Conservation (phyloP, 2,888 invertebrate genomes). For the Agrotis puta region DNA sequence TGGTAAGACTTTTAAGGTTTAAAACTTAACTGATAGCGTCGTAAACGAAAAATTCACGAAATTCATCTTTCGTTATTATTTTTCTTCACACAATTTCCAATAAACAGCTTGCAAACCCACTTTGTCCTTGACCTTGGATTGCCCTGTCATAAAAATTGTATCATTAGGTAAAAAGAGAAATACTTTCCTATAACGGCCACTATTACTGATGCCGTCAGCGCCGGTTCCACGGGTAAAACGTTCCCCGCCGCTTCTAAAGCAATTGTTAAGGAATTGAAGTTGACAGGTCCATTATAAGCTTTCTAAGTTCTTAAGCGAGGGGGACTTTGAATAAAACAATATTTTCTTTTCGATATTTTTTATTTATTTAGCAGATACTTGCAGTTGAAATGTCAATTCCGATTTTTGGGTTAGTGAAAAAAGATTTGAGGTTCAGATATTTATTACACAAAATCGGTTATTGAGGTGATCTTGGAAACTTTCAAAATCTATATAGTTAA, state of each 20-base stretch:
- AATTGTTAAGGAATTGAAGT: conserved; percentile 67
- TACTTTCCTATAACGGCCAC: conserved; percentile 48
- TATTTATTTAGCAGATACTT: not conserved
- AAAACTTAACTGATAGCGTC: no score
- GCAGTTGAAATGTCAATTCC: not conserved
- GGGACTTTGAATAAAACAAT: conserved; percentile 52
- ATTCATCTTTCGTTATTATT: not conserved
- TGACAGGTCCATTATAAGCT: conserved; percentile 70
- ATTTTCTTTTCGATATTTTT: conserved; percentile 21
- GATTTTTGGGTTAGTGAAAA: not conserved
- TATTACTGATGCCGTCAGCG: conserved; percentile 52
- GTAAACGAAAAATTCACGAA: no score
- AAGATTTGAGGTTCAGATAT: no score
- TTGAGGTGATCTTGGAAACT: no score
- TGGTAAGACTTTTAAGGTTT: no score
- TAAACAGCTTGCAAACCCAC: not conserved
- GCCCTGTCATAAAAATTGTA: conserved; percentile 51
- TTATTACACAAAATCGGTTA: no score
- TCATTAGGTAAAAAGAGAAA: conserved; percentile 59
- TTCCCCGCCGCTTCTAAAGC: conserved; percentile 50
- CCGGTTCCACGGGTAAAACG: conserved; percentile 58
- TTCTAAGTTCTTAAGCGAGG: conserved; percentile 50
- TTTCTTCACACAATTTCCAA: conserved; percentile 5
- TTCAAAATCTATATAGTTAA: no score
- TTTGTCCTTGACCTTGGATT: conserved; percentile 32